Conservation (phyloP, 1,140 invertebrate genomes). For the Drosophila prosaltans region DNA sequence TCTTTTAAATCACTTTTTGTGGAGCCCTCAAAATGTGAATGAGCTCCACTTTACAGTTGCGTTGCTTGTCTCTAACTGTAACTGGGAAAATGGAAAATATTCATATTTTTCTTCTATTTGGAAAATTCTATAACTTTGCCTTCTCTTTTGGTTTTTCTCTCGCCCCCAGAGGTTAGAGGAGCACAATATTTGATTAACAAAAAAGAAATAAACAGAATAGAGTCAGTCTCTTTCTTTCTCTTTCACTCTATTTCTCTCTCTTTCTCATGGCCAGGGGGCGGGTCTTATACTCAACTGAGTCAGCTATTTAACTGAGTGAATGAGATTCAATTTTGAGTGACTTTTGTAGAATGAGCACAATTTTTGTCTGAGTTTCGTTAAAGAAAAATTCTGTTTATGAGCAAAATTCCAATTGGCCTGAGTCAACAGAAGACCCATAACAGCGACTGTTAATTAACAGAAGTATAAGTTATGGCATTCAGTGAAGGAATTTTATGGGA, state of each 20-base stretch:
- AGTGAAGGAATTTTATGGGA: not conserved
- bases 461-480: not conserved
- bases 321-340: not conserved
- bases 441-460: not conserved
- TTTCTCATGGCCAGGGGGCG: constrained; percentile 43
- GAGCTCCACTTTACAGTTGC: constrained; percentile 64
- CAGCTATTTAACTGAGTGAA: not conserved
- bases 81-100: constrained; percentile 39
- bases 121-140: constrained; percentile 34
- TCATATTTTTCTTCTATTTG: constrained; percentile 48
- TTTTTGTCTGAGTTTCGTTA: not conserved
- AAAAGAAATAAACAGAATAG: constrained; percentile 60
- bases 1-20: not conserved
- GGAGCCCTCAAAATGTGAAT: constrained; percentile 28
- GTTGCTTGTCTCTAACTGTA: constrained; percentile 54
- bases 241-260: constrained; percentile 40
- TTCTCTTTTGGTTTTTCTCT: constrained; percentile 42
- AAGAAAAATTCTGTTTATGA: not conserved
- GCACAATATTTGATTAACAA: constrained; percentile 73
- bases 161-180: constrained; percentile 47
- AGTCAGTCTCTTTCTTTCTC: not conserved
- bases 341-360: not conserved
- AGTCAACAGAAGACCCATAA: not conserved
- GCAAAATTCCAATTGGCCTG: not conserved
- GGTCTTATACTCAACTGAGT: constrained; percentile 9